phyloP scores from a whole-genome alignment of 2,113 vertebrate species.

The Eidolon helvum region DNA sequence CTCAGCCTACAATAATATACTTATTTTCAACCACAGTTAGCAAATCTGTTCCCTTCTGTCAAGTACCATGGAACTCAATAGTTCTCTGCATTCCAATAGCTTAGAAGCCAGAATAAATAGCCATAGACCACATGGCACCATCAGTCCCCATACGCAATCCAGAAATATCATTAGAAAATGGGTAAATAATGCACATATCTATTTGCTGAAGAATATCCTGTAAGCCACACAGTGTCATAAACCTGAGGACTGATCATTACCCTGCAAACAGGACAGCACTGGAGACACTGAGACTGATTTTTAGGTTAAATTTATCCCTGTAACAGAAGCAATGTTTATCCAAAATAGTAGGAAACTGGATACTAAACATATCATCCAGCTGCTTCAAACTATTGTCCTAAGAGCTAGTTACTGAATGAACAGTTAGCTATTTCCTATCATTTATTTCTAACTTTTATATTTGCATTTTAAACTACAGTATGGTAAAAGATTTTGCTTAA shows the following conservation, averaged over 20 bases:
- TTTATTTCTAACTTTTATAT: slow-evolving; percentile 52
- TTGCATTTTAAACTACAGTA: slow-evolving; percentile 52
- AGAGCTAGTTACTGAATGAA: slow-evolving; percentile 36
- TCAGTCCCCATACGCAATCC: not conserved
- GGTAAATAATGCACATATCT: not conserved
- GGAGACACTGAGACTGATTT: slow-evolving; percentile 59
- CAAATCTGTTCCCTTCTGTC: slow-evolving; percentile 51
- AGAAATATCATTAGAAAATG: slow-evolving; percentile 62
- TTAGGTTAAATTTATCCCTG: slow-evolving; percentile 71
- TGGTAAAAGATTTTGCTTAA: slow-evolving; percentile 46
- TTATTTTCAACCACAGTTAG: slow-evolving; percentile 41
- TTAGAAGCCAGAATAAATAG: slow-evolving; percentile 57
- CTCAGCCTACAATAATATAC: slow-evolving; percentile 17
- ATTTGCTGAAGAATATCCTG: not conserved
- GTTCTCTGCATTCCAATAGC: slow-evolving; percentile 8
- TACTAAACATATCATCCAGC: slow-evolving; percentile 40
- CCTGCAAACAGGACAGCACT: slow-evolving; percentile 44
- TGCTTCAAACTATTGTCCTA: slow-evolving; percentile 21
- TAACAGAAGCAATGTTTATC: slow-evolving; percentile 60
- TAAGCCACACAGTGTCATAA: slow-evolving; percentile 45
- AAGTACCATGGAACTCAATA: slow-evolving; percentile 1
- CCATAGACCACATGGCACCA: not conserved
- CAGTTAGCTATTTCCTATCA: slow-evolving; percentile 58
- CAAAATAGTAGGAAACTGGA: slow-evolving; percentile 56
- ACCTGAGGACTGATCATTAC: slow-evolving; percentile 18